These are phyloP conservation scores for Lampropteryx suffumata DNA, from an alignment of 2,888 invertebrate species.

Conservation along the genomic window DNA sequence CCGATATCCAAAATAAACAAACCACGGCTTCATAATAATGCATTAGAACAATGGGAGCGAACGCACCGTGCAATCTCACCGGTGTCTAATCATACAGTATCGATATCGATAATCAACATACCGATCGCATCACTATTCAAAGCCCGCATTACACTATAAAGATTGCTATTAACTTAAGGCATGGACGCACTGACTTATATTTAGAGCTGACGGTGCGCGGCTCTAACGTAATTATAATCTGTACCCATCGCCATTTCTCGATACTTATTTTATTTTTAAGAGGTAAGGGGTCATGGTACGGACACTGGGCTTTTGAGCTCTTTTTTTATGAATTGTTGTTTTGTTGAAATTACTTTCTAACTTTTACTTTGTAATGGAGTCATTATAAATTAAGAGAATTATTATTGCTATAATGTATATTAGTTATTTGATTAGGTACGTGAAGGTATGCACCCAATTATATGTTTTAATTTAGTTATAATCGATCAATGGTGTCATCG, in stretches of 20 bases:
- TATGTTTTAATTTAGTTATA: neutral
- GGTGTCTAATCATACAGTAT: conserved; percentile 57
- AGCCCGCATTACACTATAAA: conserved; percentile 71
- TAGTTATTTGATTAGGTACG: conserved; percentile 39
- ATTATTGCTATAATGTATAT: conserved; percentile 37
- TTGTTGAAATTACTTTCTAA: conserved; percentile 63
- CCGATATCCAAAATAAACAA: conserved; percentile 31
- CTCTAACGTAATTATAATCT: conserved; percentile 68
- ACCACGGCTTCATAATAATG: conserved; percentile 30
- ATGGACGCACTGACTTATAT: conserved; percentile 57
- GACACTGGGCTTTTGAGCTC: conserved; percentile 35
- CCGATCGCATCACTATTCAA: conserved; percentile 67
- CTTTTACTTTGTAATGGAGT: conserved; percentile 62
- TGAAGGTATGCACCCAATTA: conserved; percentile 21
- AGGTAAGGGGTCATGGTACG: conserved; percentile 67
- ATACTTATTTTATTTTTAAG: conserved; percentile 46
- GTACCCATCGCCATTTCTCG: conserved; percentile 67
- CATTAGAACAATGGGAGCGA: conserved; percentile 39
- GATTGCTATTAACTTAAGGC: conserved; percentile 80
- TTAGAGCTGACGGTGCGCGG: conserved; percentile 71
- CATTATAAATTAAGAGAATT: conserved; percentile 49
- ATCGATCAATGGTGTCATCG: too few relatives aligned
- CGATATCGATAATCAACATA: conserved; percentile 59
- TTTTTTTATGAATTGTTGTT: conserved; percentile 66
- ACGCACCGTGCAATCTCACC: conserved; percentile 48